Evolutionary conservation across 2,888 invertebrate species (phyloP).

Genomic region (Yponomeuta malinellus): DNA sequence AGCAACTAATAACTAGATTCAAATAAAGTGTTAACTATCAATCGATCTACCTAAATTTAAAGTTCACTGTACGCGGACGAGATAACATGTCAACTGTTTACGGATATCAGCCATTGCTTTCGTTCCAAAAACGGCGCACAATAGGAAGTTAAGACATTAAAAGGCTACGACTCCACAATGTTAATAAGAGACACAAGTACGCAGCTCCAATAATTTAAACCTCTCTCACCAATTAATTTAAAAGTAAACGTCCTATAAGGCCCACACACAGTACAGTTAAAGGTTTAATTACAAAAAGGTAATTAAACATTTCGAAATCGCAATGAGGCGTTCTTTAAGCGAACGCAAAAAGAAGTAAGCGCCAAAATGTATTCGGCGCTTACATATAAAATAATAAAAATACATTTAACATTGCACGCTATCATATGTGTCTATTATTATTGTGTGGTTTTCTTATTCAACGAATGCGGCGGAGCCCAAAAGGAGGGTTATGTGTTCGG

Average conservation of each 20-base stretch:
- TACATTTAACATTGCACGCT: too few relatives aligned
- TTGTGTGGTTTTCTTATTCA: too few relatives aligned
- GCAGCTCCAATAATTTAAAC: not conserved
- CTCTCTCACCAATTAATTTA: not conserved
- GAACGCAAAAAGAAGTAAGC: not conserved
- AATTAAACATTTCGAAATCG: not conserved
- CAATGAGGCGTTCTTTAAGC: not conserved
- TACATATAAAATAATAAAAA: too few relatives aligned
- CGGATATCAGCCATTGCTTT: not conserved
- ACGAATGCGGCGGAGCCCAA: too few relatives aligned
- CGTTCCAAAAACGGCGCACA: not conserved
- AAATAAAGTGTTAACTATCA: too few relatives aligned
- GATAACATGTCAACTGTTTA: not conserved
- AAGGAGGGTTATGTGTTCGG: too few relatives aligned
- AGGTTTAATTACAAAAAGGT: not conserved
- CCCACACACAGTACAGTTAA: slow-evolving; percentile 2
- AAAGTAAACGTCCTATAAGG: not conserved
- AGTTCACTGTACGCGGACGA: not conserved
- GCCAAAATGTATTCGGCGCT: not conserved
- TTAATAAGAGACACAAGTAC: not conserved
- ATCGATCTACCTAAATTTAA: too few relatives aligned
- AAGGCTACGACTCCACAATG: not conserved
- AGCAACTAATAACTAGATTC: too few relatives aligned
- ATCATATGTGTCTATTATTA: too few relatives aligned
- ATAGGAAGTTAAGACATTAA: not conserved